Percentiles rank a stretch among this genome's conserved stretches.
Conservation (phyloP, 2,113 vertebrate genomes). For the Mandrillus leucophaeus region DNA sequence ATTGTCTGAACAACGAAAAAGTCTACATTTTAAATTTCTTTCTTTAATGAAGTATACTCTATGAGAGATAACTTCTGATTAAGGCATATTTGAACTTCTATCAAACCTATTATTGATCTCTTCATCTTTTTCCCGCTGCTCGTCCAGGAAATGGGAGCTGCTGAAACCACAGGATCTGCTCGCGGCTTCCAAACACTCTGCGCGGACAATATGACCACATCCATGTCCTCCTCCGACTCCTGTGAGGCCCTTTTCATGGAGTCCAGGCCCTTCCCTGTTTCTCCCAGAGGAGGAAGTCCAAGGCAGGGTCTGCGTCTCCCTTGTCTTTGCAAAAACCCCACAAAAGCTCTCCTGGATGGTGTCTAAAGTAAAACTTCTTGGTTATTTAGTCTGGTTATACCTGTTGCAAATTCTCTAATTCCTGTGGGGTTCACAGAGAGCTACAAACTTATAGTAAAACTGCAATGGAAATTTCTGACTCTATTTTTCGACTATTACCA, state of each 20-base stretch:
- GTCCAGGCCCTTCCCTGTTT: rapidly evolving
- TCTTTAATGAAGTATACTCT: background rate
- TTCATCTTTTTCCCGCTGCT: background rate
- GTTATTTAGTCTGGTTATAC: background rate
- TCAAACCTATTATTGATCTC: background rate
- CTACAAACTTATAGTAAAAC: background rate
- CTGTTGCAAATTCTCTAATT: background rate
- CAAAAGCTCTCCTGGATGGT: background rate
- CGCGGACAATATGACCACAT: rapidly evolving
- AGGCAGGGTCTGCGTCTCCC: background rate
- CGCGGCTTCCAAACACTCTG: background rate
- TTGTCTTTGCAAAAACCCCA: background rate
- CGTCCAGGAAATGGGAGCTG: background rate
- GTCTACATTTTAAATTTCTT: background rate
- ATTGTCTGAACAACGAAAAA: background rate
- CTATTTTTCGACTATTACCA: background rate
- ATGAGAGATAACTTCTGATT: background rate
- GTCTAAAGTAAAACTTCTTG: background rate
- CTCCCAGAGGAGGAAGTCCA: background rate
- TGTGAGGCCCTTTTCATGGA: background rate
- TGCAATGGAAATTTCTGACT: background rate
- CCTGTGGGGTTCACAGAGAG: background rate
- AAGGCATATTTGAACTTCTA: background rate
- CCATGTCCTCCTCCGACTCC: background rate
- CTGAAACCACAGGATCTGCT: background rate